phyloP scores from a whole-genome alignment of 2,888 invertebrate genomes.

The Syritta pipiens region DNA sequence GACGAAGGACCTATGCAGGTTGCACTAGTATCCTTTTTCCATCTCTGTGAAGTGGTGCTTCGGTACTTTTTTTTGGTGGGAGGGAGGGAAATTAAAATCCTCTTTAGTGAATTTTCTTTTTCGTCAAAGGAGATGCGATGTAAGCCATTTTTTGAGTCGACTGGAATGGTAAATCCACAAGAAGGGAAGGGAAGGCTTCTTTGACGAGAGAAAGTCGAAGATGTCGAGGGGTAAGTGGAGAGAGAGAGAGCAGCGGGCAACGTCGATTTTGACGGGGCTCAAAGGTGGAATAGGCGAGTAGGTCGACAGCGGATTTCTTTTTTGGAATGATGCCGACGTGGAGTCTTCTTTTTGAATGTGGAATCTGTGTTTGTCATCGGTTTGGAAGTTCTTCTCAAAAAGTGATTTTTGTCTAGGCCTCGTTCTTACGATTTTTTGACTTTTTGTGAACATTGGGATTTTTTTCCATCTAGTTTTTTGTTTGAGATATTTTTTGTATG shows the following conservation, averaged over 20 bases:
- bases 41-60: no score
- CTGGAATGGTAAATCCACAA: slow-evolving; percentile 37
- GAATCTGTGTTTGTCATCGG: no score
- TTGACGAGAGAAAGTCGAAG: background rate
- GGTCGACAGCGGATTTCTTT: no score
- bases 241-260: background rate
- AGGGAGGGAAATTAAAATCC: background rate
- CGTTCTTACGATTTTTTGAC: no score
- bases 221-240: background rate
- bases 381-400: no score
- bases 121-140: slow-evolving; percentile 25
- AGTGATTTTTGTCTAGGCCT: no score
- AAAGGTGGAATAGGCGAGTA: background rate
- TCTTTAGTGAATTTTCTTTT: background rate
- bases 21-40: slow-evolving; percentile 20
- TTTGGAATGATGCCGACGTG: no score
- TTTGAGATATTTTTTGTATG: no score
- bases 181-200: slow-evolving; percentile 37
- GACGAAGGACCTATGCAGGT: background rate
- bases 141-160: slow-evolving; percentile 29
- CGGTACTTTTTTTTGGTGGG: background rate
- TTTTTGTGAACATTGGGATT: no score
- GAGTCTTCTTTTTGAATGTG: no score
- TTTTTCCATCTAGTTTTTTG: no score
- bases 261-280: background rate